Evolutionary conservation across 2,888 invertebrate genomes (phyloP).

Genomic region (Archips crataeganus): DNA sequence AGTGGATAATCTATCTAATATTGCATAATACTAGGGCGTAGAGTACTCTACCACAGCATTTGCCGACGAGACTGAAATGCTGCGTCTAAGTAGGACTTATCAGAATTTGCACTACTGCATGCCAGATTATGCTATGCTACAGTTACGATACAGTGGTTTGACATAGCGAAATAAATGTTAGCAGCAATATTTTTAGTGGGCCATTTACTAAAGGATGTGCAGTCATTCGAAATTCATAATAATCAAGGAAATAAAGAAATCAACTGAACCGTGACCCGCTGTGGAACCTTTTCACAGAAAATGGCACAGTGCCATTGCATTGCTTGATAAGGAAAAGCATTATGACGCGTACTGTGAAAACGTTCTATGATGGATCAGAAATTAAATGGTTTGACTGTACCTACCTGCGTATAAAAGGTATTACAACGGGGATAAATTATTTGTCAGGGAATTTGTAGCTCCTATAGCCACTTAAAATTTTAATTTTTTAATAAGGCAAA

Average conservation of each 20-base stretch:
- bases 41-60: conserved; percentile 8
- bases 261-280: too few relatives aligned
- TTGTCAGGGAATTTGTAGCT: neutral
- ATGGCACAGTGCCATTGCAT: too few relatives aligned
- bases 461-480: neutral
- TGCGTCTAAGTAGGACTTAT: conserved; percentile 12
- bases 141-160: neutral
- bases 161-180: too few relatives aligned
- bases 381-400: too few relatives aligned
- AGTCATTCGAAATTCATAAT: neutral
- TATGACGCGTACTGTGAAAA: too few relatives aligned
- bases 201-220: neutral
- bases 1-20: conserved; percentile 37
- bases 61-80: conserved; percentile 12
- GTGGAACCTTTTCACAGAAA: too few relatives aligned
- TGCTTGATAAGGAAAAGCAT: too few relatives aligned
- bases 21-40: conserved; percentile 22
- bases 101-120: neutral
- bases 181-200: neutral
- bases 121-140: neutral
- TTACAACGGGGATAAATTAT: neutral
- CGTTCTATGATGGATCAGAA: too few relatives aligned
- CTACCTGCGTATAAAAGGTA: too few relatives aligned
- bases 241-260: neutral
- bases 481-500: neutral